Evolutionary conservation across 2,888 invertebrate species (phyloP).

Genomic region (Euplagia quadripunctaria): DNA sequence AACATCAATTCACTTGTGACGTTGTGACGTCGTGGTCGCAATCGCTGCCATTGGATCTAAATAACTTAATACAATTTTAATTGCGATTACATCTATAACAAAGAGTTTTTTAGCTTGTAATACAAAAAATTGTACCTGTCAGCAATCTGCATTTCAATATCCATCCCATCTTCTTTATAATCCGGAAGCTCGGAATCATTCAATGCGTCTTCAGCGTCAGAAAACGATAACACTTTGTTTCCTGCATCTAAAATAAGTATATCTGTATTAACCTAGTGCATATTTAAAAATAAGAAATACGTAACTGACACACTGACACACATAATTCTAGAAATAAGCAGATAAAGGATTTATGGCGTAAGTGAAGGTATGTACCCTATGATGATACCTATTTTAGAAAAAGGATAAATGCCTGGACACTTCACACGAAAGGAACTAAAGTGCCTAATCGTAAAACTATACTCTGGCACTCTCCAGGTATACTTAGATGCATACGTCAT

Average conservation of each 20-base stretch:
- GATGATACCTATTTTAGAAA: no score
- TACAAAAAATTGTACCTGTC: constrained; percentile 84
- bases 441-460: no score
- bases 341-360: no score
- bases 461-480: no score
- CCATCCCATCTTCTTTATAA: constrained; percentile 93
- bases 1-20: no score
- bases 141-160: constrained; percentile 91
- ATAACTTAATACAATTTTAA: neutral
- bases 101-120: no score
- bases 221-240: constrained; percentile 91
- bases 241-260: constrained; percentile 59
- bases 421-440: no score
- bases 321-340: no score
- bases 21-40: neutral
- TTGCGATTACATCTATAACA: neutral
- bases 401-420: no score
- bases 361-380: no score
- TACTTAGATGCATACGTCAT: no score
- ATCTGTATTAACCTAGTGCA: neutral
- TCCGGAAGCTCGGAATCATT: constrained; percentile 94
- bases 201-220: constrained; percentile 96
- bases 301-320: no score
- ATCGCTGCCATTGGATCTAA: neutral
- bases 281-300: neutral